Evolutionary conservation across 1,140 invertebrate species (phyloP).

Genomic region (Piezodorus guildinii): DNA sequence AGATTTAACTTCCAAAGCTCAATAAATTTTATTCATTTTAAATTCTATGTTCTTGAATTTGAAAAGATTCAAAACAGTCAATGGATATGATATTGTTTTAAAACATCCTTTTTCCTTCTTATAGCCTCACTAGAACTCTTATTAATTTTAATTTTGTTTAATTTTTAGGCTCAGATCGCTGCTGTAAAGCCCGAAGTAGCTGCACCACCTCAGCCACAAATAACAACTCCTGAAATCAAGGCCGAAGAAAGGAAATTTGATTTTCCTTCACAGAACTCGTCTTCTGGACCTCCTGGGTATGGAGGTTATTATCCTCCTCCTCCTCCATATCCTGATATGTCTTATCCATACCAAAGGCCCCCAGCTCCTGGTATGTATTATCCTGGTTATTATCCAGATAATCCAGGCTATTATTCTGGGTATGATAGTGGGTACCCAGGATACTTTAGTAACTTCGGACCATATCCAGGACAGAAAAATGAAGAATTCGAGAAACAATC

Average conservation of each 20-base stretch:
- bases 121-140: neutral
- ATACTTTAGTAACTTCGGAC: neutral
- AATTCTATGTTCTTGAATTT: too few relatives aligned
- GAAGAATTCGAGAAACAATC: neutral
- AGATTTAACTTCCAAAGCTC: too few relatives aligned
- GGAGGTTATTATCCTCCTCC: neutral
- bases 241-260: slow-evolving; percentile 3
- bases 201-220: neutral
- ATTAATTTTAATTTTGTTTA: neutral
- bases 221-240: neutral
- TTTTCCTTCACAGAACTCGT: neutral
- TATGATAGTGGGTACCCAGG: neutral
- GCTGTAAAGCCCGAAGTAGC: slow-evolving; percentile 3
- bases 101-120: too few relatives aligned
- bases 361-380: slow-evolving; percentile 6
- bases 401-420: neutral
- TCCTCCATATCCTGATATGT: neutral
- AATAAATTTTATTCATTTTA: too few relatives aligned
- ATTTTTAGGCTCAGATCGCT: neutral
- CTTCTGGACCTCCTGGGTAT: neutral
- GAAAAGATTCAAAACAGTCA: too few relatives aligned
- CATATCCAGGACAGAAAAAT: neutral
- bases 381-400: neutral
- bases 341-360: neutral
- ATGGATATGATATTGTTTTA: too few relatives aligned